phyloP scores from a whole-genome alignment of 1,140 invertebrate species.

The Bombus haemorrhoidalis region DNA sequence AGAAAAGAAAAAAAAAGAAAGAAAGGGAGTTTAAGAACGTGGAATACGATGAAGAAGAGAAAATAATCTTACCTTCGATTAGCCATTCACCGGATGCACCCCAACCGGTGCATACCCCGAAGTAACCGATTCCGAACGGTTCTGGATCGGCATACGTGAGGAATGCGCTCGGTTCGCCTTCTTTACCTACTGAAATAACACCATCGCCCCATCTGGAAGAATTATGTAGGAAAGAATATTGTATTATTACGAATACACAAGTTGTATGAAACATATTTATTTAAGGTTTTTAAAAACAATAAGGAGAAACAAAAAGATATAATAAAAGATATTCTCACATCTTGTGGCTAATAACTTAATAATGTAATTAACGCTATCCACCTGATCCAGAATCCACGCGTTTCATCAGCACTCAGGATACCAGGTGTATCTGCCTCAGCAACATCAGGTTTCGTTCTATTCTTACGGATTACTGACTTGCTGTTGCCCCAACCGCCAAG shows the following conservation, averaged over 20 bases:
- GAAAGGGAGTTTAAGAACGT: not conserved
- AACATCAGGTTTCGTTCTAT: constrained; percentile 90
- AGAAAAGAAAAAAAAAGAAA: not conserved
- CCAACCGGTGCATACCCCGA: constrained; percentile 93
- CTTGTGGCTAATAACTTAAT: not conserved
- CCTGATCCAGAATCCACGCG: constrained; percentile 91
- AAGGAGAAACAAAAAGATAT: not conserved
- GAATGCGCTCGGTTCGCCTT: constrained; percentile 88
- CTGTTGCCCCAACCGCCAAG: constrained; percentile 92
- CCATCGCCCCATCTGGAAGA: constrained; percentile 86
- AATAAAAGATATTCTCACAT: not conserved
- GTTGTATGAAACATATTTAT: not conserved
- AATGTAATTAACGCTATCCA: not conserved
- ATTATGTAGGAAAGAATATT: not conserved
- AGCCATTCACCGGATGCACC: constrained; percentile 92
- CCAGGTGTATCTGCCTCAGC: constrained; percentile 87
- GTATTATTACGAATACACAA: not conserved
- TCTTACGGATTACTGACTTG: constrained; percentile 92
- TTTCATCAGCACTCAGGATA: constrained; percentile 87
- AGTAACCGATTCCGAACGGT: constrained; percentile 87
- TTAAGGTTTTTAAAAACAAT: not conserved
- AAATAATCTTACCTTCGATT: constrained; percentile 86
- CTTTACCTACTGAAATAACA: constrained; percentile 86
- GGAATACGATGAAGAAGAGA: not conserved
- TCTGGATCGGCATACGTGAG: constrained; percentile 88